phyloP scores from a whole-genome alignment of 2,113 vertebrate species.

The Caranx ignobilis region DNA sequence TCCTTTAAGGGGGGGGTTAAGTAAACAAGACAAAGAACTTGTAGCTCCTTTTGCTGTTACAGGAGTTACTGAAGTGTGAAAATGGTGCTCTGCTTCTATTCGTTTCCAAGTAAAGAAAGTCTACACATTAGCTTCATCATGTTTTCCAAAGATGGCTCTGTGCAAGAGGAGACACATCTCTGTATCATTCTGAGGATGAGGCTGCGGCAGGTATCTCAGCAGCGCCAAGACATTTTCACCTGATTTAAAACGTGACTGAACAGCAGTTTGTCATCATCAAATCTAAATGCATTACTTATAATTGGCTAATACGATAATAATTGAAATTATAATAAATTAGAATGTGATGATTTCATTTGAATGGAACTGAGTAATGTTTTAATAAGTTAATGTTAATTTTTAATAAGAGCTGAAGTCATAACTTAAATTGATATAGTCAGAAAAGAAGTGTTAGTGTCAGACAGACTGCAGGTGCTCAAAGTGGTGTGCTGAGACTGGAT shows the following conservation, averaged over 20 bases:
- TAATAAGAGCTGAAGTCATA: neutral
- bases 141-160: slow-evolving; percentile 1
- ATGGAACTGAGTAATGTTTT: neutral
- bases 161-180: neutral
- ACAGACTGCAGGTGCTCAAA: no score
- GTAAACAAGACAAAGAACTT: slow-evolving; percentile 14
- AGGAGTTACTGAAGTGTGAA: slow-evolving; percentile 9
- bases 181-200: neutral
- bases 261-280: neutral
- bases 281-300: neutral
- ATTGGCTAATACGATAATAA: neutral
- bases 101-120: neutral
- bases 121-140: neutral
- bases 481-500: neutral
- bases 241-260: neutral
- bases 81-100: neutral
- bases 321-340: neutral
- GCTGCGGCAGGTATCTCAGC: neutral
- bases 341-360: neutral
- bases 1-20: slow-evolving; percentile 5
- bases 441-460: no score
- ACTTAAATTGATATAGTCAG: neutral
- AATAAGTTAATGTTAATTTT: neutral
- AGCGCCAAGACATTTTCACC: neutral
- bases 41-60: slow-evolving; percentile 10